These are phyloP conservation scores for Calephelis perditalis DNA, from an alignment of 2,888 invertebrate species.

Conservation along the genomic window DNA sequence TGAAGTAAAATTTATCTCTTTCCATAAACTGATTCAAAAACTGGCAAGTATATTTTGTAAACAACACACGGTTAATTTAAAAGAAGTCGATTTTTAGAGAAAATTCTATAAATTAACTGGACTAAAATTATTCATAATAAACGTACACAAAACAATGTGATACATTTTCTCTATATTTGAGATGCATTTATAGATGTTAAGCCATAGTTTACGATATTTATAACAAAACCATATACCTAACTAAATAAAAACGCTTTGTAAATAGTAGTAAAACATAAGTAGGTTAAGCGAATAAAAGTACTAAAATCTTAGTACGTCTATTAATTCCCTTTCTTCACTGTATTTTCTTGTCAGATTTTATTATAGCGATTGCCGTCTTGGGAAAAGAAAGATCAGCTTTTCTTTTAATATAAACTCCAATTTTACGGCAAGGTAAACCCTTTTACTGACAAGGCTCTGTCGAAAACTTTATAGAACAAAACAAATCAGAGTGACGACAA, in stretches of 20 bases:
- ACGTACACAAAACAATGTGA: constrained; percentile 71
- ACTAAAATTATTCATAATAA: constrained; percentile 29
- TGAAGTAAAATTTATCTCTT: too few relatives aligned
- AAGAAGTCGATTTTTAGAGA: constrained; percentile 11
- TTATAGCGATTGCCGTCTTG: constrained; percentile 11
- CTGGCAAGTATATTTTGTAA: too few relatives aligned
- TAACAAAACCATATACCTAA: constrained; percentile 63
- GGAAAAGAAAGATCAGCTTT: constrained; percentile 4
- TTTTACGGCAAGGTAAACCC: constrained; percentile 9
- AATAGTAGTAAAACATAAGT: constrained; percentile 70
- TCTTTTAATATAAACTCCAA: constrained; percentile 9
- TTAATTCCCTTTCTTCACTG: constrained; percentile 28
- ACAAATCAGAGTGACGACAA: not conserved
- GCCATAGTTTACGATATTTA: constrained; percentile 52
- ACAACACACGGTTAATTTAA: not conserved
- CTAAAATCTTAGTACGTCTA: constrained; percentile 28
- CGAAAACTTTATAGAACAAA: not conserved
- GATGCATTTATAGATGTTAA: constrained; percentile 62
- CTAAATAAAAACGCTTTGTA: constrained; percentile 49
- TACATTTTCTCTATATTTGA: constrained; percentile 60
- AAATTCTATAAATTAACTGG: constrained; percentile 30
- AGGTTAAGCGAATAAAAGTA: constrained; percentile 58
- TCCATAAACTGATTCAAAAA: too few relatives aligned
- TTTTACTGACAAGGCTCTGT: constrained; percentile 3
- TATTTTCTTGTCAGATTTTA: constrained; percentile 9